Evolutionary conservation across 2,113 vertebrate species (phyloP), one percentile per base, ranked within the genome.

Genomic region (Zapus hudsonius): DNA sequence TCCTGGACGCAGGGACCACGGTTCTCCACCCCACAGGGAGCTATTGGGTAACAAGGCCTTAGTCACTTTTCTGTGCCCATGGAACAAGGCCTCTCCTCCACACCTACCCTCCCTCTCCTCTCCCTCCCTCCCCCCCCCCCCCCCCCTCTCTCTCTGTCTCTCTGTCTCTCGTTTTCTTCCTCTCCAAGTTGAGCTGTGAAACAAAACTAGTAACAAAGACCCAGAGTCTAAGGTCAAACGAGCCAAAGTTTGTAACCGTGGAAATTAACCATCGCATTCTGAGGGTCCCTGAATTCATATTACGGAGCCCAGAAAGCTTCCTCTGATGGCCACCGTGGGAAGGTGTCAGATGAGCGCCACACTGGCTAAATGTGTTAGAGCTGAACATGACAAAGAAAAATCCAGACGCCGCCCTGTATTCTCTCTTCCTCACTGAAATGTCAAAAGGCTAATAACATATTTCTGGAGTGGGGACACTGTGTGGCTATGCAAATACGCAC

Each of bases 271-370:
- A 1, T 17, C 6, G 22, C 31, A 0, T 44, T 59, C 19, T 69
- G 63, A 23, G 22, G 44, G 63, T 16, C 69, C 38, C 55, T 9
- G 47, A 17, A 16, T 55, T 38, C 31, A 29, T n/a, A 23, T 6
- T n/a, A n/a, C 8, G 4, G 47, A 73, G 84, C 13, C 38, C 2
- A 23, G 44, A 57, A 20, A 40, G 17, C 29, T 15, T 72, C 64
- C 66, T 79, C 3, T 19, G 79, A 25, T 0, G 1, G 15, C 31
- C 64, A 33, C 38, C 0, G 0, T 57, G 66, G 36, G 47, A 79
- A 79, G 17, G 40, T 63, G 16, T 55, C 61, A 3, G 1, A 16
- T 0, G 6, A 0, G 0, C 40, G 3, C 67, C 23, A 36, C 5
- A 42, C 4, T 31, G 8, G 61, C n/a, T 7, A 38, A 76, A 47